Base-by-base conservation (phyloP, 2,888 invertebrate genomes). In the Ligdia adustata region DNA sequence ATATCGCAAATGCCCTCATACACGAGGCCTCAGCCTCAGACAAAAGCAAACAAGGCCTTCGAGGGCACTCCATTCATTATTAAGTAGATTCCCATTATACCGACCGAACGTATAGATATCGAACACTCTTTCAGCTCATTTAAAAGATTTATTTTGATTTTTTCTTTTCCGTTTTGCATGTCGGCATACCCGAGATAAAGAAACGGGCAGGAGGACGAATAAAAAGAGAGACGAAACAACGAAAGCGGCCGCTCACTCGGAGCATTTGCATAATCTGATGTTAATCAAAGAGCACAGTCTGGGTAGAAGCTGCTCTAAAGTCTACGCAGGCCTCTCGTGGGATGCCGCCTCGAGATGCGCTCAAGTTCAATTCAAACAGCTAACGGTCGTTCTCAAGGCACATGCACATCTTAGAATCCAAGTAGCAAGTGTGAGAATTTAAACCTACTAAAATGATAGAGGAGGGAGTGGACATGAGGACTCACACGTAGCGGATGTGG, bases 211-310 rank as follows among this genome's bases (percentile, higher is more conserved):
- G 72, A 68, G 77, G 77, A 77, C 71, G 77, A 79, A 75, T 75
- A 83, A 86, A 84, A 82, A 80, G 76, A 68, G 72, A 81, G 77
- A 80, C 67, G 80, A 82, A 82, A 85, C 79, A 81, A 84, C 72
- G 75, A 84, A 85, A 83, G 85, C 86, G 83, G 79, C 82, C 82
- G 86, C 84, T 83, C 79, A 76, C 74, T 80, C 80, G 82, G 66
- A 71, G 79, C 79, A 89, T 90, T 90, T 88, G 87, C 88, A 90
- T 90, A 90, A 87, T 88, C 89, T 85, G 90, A 90, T 90, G 86
- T 80, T 88, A 89, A 88, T 89, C 90, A 88, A 85, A 86, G 79
- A 78, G 73, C 71, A 75, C 68, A 70, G 75, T 70, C 71, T 72
- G 66, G 13, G 70, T 24, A 20, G 33, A 16, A 42, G 9, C 41